phyloP scores from a whole-genome alignment of 2,888 invertebrate species.

The Lasius platythorax region DNA sequence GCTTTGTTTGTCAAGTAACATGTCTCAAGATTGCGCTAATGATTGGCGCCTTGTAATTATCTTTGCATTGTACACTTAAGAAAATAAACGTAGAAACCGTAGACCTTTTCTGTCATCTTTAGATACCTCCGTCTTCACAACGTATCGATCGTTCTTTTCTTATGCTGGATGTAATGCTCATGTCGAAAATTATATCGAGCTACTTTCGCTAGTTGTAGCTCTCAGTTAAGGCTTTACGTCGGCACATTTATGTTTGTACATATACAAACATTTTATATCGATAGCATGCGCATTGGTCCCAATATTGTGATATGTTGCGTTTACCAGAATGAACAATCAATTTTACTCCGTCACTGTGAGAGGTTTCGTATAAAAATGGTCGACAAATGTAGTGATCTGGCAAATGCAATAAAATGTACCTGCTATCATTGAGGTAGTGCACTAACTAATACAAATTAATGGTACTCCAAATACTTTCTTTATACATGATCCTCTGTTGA shows the following conservation, averaged over 20 bases:
- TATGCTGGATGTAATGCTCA: slow-evolving; percentile 32
- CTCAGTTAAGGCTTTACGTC: slow-evolving; percentile 14
- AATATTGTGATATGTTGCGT: slow-evolving; percentile 44
- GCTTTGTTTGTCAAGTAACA: slow-evolving; percentile 52
- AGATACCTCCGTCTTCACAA: not conserved
- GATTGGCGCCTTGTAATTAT: slow-evolving; percentile 16
- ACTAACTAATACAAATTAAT: slow-evolving; percentile 23
- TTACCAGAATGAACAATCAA: not conserved
- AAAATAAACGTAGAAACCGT: slow-evolving; percentile 24
- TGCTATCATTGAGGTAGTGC: slow-evolving; percentile 14
- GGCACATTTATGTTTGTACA: not conserved
- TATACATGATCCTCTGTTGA: not conserved
- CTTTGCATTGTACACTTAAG: slow-evolving; percentile 18
- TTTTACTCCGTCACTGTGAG: not conserved
- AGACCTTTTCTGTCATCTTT: slow-evolving; percentile 24
- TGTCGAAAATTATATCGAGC: slow-evolving; percentile 47
- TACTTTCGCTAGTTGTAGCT: slow-evolving; percentile 8
- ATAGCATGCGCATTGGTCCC: slow-evolving; percentile 43
- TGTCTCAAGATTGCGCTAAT: slow-evolving; percentile 52
- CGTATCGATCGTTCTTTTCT: slow-evolving; percentile 34
- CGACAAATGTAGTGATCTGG: not conserved
- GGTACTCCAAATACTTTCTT: slow-evolving; percentile 22
- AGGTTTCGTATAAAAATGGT: slow-evolving; percentile 26
- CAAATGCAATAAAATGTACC: not conserved
- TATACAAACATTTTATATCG: slow-evolving; percentile 31